Evolutionary conservation across 2,113 vertebrate species (phyloP), one percentile per base, ranked within the genome.

Genomic region (Callaeas wilsoni): DNA sequence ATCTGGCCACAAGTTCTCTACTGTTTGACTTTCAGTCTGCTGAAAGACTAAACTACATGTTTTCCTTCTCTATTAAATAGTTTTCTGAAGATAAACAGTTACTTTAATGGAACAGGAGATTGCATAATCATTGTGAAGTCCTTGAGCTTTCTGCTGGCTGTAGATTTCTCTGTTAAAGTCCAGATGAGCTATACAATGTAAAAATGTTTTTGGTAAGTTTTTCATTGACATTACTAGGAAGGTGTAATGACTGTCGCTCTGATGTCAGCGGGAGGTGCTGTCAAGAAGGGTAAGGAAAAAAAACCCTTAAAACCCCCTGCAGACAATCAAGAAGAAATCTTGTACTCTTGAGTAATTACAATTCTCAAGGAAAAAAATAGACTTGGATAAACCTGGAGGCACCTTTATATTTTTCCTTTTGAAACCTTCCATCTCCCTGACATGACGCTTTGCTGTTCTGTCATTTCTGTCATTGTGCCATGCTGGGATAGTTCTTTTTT

Each of bases 191-290:
- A 65, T 32, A 96, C 56, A 83, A 64, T 73, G 63, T 14, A 46
- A 96, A 96, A 92, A 92, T 93, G 21, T 65, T 64, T 94, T 86
- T 76, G 76, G 16, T 77, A 94, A 91, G 50, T 13, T 82, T 93
- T 97, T 87, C 90, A 94, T 94, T 96, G 96, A 86, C 64, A 62
- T 96, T 97, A 95, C 90, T 53, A 83, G 79, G 87, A 94, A 96
- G 57, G 85, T 94, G 82, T 73, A 96, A 96, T 94, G 87, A 94
- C 86, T 96, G 69, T 88, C 41, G 11, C 89, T 85, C 84, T 96
- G 90, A 65, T 96, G 85, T 87, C 97, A 97, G 90, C 83, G 1
- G 97, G 96, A 95, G 95, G 77, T 97, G 52, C 93, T 94, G 91
- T 97, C 92, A 97, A 62, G 77, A 94, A 53, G 59, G 56, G 60